These are phyloP conservation scores for Mustela nigripes DNA, from an alignment of 2,113 vertebrate species.

Conservation along the genomic window DNA sequence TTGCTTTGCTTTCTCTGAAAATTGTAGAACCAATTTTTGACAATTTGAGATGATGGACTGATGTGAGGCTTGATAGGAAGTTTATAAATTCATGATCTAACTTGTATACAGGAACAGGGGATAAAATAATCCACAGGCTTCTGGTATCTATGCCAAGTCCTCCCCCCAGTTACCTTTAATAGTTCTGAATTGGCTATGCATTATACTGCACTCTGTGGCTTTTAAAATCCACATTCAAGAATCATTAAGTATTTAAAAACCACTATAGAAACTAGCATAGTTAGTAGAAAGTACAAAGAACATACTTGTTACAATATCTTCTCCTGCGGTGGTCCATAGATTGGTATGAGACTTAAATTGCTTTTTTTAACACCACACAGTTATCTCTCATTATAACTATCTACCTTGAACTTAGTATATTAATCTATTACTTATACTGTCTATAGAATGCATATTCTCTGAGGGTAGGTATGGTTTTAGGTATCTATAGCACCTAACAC, in stretches of 20 bases:
- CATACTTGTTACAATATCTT: background rate
- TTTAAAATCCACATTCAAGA: slow-evolving; percentile 44
- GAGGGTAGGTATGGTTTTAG: background rate
- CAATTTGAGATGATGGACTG: background rate
- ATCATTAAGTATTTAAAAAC: slow-evolving; percentile 60
- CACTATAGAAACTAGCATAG: slow-evolving; percentile 39
- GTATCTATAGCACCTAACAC: background rate
- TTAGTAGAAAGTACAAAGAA: slow-evolving; percentile 55
- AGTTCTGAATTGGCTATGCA: background rate
- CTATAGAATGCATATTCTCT: background rate
- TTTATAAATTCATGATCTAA: background rate
- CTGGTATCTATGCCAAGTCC: background rate
- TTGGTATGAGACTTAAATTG: background rate
- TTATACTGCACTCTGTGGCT: background rate
- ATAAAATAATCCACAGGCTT: slow-evolving; percentile 29
- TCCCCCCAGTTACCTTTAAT: background rate
- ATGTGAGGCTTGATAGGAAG: background rate
- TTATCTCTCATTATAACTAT: background rate
- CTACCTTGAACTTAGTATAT: slow-evolving; percentile 28
- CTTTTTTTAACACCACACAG: background rate
- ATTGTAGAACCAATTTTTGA: background rate
- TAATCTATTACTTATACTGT: background rate
- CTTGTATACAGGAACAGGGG: background rate
- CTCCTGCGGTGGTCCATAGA: background rate
- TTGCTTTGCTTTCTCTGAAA: background rate